Evolutionary conservation across 1,140 invertebrate species (phyloP), one percentile per base, ranked within the genome.

Genomic region (Pogonognathellus flavescens): DNA sequence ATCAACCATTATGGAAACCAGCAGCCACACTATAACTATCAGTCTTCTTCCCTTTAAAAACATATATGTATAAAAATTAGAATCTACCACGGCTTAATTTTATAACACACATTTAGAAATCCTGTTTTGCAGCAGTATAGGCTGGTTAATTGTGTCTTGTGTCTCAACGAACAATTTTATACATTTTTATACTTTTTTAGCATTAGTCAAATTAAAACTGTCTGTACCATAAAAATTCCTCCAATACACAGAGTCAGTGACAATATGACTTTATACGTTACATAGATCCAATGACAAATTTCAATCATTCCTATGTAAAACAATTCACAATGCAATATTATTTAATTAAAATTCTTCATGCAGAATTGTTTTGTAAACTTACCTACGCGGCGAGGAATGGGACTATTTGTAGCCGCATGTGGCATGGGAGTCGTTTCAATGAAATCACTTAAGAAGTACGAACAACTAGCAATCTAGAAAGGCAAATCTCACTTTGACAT

Each of bases 191-290:
- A 8, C 16, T 5, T 83, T 9, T 16, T 66, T 11, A 6, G 5
- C 10, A 41, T 25, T 25, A 20, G 7, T 5, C n/a, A 22, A 82
- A 22, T 13, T 25, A 4, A 76, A 76, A n/a, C 13, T 10, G 41
- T 41, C 31, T 10, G n/a, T 80, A 85, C 84, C 84, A 81, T 85
- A 76, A 85, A 85, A 14, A 85, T 81, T n/a, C 84, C 84, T 60
- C 84, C 84, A 52, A 85, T 62, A 20, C 84, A 85, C 50, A 85
- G 76, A 41, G 81, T 76, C 4, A 81, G 20, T 6, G 84, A 85
- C 14, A 85, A 50, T 16, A 81, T 52, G 3, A 85, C 80, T 16
- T 76, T 55, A 76, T 85, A 85, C 0, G 55, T 57, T 9, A 85
- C 76, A 16, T 62, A 85, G 20, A 85, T 66, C 84, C 84, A 81